A percentile compares a stretch with the other conserved stretches of the same genome.
These are phyloP conservation scores for Tetragonula clypearis DNA, from an alignment of 1,140 invertebrate genomes.

Conservation along the genomic window DNA sequence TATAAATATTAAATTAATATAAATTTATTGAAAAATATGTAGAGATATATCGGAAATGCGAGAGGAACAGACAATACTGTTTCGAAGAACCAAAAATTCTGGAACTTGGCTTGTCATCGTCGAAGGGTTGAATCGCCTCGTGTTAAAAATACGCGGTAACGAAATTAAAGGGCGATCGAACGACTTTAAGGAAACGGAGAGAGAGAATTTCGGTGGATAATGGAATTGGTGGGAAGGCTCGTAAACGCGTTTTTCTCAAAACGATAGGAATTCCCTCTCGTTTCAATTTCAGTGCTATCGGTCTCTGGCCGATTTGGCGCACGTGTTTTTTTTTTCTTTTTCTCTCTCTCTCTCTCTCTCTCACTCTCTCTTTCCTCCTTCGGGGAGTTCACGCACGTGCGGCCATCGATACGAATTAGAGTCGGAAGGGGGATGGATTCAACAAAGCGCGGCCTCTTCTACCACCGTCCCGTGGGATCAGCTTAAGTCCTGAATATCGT, in stretches of 20 bases:
- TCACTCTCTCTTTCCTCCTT: conserved; percentile 1
- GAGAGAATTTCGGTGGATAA: background rate
- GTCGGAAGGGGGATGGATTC: conserved; percentile 26
- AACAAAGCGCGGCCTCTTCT: conserved; percentile 48
- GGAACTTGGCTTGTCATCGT: no score
- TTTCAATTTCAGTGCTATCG: conserved; percentile 57
- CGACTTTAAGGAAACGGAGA: background rate
- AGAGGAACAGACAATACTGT: no score
- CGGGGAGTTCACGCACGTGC: conserved; percentile 70
- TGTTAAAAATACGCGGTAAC: background rate
- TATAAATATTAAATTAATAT: no score
- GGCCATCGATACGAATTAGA: conserved; percentile 73
- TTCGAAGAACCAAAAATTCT: no score
- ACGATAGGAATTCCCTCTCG: conserved; percentile 17
- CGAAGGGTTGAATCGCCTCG: background rate
- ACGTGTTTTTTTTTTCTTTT: conserved; percentile 31
- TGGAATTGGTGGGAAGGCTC: background rate
- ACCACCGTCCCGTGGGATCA: conserved; percentile 53
- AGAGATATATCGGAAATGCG: no score
- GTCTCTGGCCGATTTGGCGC: conserved; percentile 3
- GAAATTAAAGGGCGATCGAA: background rate
- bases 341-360: no score
- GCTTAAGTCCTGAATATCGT: conserved; percentile 42
- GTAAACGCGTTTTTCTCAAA: background rate
- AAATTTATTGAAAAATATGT: no score